Conservation (phyloP, 1,140 invertebrate genomes). For the Whitmania pigra region DNA sequence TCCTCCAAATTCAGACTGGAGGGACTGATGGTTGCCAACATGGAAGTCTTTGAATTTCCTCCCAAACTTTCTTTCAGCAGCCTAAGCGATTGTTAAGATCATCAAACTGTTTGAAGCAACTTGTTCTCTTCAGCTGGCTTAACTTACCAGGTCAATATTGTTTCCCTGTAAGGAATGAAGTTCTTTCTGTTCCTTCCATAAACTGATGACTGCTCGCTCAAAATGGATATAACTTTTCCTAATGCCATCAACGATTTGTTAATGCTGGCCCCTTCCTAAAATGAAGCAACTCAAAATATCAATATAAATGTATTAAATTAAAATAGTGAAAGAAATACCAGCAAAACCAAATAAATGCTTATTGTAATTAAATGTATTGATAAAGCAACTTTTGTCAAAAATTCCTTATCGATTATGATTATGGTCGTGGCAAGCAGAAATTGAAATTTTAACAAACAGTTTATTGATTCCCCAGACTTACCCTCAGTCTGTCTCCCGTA, state of each 20-base stretch:
- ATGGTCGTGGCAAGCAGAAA: neutral
- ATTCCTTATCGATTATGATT: neutral
- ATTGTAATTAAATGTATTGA: neutral
- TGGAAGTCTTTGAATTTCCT: constrained; percentile 85
- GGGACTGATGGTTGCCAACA: constrained; percentile 64
- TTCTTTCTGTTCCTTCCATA: constrained; percentile 43
- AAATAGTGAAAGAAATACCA: neutral
- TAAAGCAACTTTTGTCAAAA: neutral
- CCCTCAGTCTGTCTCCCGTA: constrained; percentile 57
- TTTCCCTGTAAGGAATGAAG: constrained; percentile 76
- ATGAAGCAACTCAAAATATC: constrained; percentile 10
- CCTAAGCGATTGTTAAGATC: constrained; percentile 48
- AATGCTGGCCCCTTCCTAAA: constrained; percentile 64
- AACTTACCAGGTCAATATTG: constrained; percentile 66
- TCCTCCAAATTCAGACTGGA: constrained; percentile 64
- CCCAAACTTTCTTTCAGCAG: constrained; percentile 77
- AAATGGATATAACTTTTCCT: constrained; percentile 63
- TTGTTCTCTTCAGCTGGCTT: too few relatives aligned
- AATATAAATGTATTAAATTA: neutral
- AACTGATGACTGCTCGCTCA: constrained; percentile 44
- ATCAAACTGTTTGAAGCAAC: too few relatives aligned
- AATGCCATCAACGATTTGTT: constrained; percentile 66
- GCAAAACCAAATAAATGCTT: neutral
- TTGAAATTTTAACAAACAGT: neutral
- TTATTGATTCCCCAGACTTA: constrained; percentile 32